Conservation (phyloP, 2,797 vertebrate genomes). For the Rhabdomys pumilio region DNA sequence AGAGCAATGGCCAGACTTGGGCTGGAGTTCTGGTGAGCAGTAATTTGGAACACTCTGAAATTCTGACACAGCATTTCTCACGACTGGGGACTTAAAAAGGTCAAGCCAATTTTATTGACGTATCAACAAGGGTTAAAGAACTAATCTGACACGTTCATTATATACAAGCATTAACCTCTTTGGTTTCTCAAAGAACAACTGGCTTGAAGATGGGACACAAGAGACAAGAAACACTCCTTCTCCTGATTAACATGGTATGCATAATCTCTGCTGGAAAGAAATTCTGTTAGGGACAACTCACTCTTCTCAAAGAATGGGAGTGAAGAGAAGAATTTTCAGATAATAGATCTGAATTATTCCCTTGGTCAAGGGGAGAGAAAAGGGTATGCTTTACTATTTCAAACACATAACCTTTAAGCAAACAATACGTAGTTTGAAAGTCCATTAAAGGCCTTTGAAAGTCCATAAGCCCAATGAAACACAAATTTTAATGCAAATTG, state of each 20-base stretch:
- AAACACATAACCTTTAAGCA: background rate
- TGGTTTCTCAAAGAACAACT: background rate
- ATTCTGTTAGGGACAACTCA: background rate
- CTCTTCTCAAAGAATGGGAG: background rate
- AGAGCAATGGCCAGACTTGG: background rate
- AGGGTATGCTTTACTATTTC: slow-evolving; percentile 23
- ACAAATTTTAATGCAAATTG: background rate
- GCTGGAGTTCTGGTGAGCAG: background rate
- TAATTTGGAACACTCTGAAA: background rate
- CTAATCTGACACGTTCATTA: background rate
- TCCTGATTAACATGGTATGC: background rate
- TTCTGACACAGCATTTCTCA: background rate
- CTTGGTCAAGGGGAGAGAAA: background rate
- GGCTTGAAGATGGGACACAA: background rate
- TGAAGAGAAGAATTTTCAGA: slow-evolving; percentile 43
- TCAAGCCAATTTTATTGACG: background rate
- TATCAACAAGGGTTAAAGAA: background rate
- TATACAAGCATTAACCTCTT: background rate
- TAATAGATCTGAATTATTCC: background rate
- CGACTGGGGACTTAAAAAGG: background rate
- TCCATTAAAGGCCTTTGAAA: slow-evolving; percentile 24
- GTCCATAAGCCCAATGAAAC: background rate
- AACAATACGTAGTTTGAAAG: background rate
- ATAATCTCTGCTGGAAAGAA: background rate
- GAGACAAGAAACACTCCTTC: background rate